Conservation (phyloP, 2,797 vertebrate species). For the Yasuhikotakia modesta region DNA sequence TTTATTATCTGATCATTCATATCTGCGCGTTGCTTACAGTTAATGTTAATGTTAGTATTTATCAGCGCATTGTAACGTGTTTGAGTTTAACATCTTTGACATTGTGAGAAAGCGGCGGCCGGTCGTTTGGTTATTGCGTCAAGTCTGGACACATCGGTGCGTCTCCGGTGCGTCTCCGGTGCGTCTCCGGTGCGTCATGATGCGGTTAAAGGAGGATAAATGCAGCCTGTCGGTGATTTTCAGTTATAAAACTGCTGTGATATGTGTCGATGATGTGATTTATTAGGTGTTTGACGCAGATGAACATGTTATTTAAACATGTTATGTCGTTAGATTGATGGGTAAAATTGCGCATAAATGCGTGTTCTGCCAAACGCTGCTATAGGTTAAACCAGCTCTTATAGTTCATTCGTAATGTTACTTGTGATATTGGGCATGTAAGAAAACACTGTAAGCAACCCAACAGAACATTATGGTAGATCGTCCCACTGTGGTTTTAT, state of each 20-base stretch:
- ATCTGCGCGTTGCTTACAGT: background rate
- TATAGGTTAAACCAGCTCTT: background rate
- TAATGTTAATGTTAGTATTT: background rate
- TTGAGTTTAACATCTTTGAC: constrained; percentile 6
- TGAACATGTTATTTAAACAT: background rate
- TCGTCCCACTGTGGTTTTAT: background rate
- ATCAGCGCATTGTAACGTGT: background rate
- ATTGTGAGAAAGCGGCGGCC: constrained; percentile 11
- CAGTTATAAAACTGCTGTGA: constrained; percentile 20
- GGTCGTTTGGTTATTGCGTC: constrained; percentile 39
- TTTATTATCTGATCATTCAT: background rate
- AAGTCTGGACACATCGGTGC: constrained; percentile 28
- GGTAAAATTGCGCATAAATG: background rate
- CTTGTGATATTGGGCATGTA: background rate
- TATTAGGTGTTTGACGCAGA: background rate
- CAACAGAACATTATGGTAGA: background rate
- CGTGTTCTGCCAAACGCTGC: background rate
- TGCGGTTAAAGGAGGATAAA: background rate
- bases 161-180: constrained; percentile 41
- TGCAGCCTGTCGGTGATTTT: constrained; percentile 3
- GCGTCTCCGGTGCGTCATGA: constrained; percentile 53
- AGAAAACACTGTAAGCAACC: background rate
- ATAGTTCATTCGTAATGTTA: no score
- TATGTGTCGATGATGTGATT: background rate
- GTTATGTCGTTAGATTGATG: background rate